A percentile compares a stretch with the other conserved stretches of the same genome.
These are phyloP conservation scores for Decapterus maruadsi DNA, from an alignment of 2,797 vertebrate species.

Conservation along the genomic window DNA sequence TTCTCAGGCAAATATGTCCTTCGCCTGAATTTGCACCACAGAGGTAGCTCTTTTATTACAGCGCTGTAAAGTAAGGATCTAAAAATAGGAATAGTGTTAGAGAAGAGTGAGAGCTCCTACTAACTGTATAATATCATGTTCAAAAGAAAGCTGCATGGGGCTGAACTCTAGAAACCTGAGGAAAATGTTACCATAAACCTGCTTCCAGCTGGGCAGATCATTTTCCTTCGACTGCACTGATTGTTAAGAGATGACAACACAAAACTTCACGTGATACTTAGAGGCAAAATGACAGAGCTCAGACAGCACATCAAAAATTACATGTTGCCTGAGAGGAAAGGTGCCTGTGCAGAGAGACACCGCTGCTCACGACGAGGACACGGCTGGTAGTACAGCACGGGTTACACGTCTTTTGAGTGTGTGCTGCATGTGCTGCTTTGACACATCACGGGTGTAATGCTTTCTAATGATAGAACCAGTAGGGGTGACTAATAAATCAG, in stretches of 20 bases:
- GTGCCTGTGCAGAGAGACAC: conserved; percentile 46
- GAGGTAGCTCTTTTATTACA: conserved; percentile 67
- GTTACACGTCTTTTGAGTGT: conserved; percentile 45
- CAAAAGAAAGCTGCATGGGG: conserved; percentile 76
- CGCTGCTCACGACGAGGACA: conserved; percentile 40
- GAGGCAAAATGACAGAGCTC: conserved; percentile 61
- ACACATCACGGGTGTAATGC: conserved; percentile 48
- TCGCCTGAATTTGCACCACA: conserved; percentile 56
- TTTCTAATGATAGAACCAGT: conserved; percentile 51
- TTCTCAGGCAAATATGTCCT: conserved; percentile 61
- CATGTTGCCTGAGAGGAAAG: conserved; percentile 33
- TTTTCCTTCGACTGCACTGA: conserved; percentile 71
- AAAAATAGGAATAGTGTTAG: conserved; percentile 75
- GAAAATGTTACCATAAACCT: conserved; percentile 76
- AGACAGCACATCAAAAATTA: conserved; percentile 52
- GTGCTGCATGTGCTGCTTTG: conserved; percentile 28
- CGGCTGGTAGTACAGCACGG: conserved; percentile 47
- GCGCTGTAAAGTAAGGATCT: conserved; percentile 65
- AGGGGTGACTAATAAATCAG: conserved; percentile 52
- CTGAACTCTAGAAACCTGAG: conserved; percentile 77
- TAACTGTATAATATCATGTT: conserved; percentile 75
- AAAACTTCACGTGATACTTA: conserved; percentile 69
- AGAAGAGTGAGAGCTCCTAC: conserved; percentile 70
- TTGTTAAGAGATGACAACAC: conserved; percentile 72
- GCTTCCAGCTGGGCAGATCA: conserved; percentile 76